These are phyloP conservation scores for Dinocampus coccinellae DNA, from an alignment of 2,888 invertebrate species.

Conservation along the genomic window DNA sequence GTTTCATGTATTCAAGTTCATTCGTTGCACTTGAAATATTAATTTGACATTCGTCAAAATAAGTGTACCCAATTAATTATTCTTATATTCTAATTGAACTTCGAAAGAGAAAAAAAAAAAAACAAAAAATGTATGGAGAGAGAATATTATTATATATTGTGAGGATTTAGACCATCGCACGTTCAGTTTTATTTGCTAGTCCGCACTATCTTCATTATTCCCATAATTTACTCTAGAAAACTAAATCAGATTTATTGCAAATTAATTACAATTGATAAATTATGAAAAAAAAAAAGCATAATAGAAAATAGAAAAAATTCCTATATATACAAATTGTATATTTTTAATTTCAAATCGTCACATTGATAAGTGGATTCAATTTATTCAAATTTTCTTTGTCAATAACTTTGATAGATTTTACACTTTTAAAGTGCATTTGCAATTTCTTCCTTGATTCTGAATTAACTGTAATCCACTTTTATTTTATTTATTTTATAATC, in stretches of 20 bases:
- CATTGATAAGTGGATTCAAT: neutral
- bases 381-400: neutral
- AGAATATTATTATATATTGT: neutral
- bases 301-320: no score
- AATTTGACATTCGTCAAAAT: conserved; percentile 28
- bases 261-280: no score
- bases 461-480: neutral
- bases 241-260: no score
- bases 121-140: neutral
- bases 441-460: neutral
- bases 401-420: neutral
- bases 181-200: neutral
- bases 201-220: neutral
- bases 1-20: conserved; percentile 23
- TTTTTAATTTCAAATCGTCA: no score
- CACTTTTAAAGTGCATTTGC: neutral
- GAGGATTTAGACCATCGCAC: neutral
- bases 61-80: conserved; percentile 18
- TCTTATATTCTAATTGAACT: no score
- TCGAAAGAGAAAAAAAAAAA: no score
- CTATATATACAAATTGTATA: no score
- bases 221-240: no score
- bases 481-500: neutral
- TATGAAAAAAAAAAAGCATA: no score
- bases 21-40: neutral